Evolutionary conservation across 2,113 vertebrate genomes (phyloP).

Genomic region (Sander vitreus): DNA sequence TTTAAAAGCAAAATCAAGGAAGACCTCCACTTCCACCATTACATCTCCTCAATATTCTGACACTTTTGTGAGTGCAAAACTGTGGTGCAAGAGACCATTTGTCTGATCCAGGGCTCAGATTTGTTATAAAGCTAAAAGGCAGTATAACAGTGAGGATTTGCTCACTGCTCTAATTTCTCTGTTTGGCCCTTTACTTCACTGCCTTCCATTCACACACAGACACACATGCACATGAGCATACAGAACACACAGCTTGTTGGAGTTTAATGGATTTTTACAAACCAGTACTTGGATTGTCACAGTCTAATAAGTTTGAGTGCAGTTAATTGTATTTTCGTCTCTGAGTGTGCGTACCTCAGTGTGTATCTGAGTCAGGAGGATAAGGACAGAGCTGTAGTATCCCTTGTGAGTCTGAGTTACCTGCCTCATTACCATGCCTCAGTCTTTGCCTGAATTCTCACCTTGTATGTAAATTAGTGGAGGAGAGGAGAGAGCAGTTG

Average conservation of each 20-base stretch:
- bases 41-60: not conserved
- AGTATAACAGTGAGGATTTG: not conserved
- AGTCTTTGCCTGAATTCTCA: conserved; percentile 22
- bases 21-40: not conserved
- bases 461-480: conserved; percentile 22
- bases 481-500: not conserved
- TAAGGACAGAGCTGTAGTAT: conserved; percentile 27
- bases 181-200: not conserved
- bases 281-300: conserved; percentile 44
- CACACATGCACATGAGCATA: not conserved
- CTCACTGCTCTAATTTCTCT: conserved; percentile 15
- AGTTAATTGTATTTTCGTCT: conserved; percentile 47
- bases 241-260: conserved; percentile 10
- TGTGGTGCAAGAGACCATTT: not conserved
- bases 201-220: not conserved
- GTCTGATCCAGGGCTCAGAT: not conserved
- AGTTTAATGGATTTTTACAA: conserved; percentile 58
- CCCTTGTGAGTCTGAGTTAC: conserved; percentile 40
- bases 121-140: not conserved
- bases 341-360: conserved; percentile 4
- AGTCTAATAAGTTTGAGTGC: conserved; percentile 34
- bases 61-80: not conserved
- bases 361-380: conserved; percentile 23
- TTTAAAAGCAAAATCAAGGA: not conserved
- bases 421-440: conserved; percentile 40